Percentiles rank a stretch among this genome's conserved stretches.
phyloP scores from a whole-genome alignment of 2,113 vertebrate species.

The Prunella himalayana region DNA sequence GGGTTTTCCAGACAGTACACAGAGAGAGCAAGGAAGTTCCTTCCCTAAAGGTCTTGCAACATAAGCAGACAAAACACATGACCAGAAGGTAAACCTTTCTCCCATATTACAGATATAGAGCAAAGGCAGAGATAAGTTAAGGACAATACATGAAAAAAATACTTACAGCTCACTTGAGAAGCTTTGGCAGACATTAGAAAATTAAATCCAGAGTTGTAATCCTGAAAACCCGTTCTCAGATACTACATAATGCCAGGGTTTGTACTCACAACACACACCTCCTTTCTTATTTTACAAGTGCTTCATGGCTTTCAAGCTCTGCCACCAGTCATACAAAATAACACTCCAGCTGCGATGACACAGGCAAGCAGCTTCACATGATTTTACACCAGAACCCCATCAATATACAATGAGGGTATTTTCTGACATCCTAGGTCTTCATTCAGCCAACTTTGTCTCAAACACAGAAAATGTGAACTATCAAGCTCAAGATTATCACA shows the following conservation, averaged over 20 bases:
- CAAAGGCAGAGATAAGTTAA: background rate
- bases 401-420: background rate
- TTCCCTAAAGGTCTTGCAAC: background rate
- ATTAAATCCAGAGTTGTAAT: background rate
- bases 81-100: background rate
- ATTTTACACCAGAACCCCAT: background rate
- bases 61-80: background rate
- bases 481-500: slow-evolving; percentile 19
- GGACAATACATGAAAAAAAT: background rate
- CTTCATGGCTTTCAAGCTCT: background rate
- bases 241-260: background rate
- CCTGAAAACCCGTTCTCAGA: background rate
- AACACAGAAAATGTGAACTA: background rate
- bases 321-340: background rate
- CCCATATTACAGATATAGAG: background rate
- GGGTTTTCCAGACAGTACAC: background rate
- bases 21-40: background rate
- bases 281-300: background rate
- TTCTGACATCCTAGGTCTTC: background rate
- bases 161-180: background rate
- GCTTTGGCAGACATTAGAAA: background rate
- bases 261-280: background rate
- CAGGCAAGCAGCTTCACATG: background rate
- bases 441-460: background rate
- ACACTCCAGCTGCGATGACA: background rate